Evolutionary conservation across 1,140 invertebrate genomes (phyloP).

Genomic region (Parasteatoda tepidariorum): DNA sequence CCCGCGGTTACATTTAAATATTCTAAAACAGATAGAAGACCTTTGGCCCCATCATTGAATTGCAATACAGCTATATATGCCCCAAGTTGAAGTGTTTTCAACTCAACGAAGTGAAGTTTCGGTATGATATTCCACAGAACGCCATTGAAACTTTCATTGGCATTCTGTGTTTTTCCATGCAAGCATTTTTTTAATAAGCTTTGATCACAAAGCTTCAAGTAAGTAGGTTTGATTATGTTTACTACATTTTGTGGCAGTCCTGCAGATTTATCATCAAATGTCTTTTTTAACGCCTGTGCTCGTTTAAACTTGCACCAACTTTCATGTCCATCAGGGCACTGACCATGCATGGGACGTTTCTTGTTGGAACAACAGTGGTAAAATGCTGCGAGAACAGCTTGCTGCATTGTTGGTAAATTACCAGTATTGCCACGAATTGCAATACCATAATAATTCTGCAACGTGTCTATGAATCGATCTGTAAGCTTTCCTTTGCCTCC

Average conservation of each 20-base stretch:
- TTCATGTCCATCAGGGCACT: neutral
- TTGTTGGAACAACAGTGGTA: neutral
- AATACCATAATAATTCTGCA: slow-evolving; percentile 7
- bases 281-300: neutral
- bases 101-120: neutral
- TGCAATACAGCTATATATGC: neutral
- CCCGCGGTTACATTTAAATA: neutral
- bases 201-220: neutral
- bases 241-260: neutral
- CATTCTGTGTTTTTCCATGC: no score
- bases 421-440: neutral
- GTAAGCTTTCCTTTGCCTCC: neutral
- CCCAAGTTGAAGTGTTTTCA: neutral
- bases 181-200: neutral
- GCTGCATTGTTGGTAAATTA: neutral
- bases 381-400: neutral
- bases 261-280: neutral
- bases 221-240: neutral
- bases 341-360: neutral
- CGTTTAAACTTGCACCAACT: slow-evolving; percentile 7
- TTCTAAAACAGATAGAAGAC: neutral
- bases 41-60: neutral
- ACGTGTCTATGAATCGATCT: neutral
- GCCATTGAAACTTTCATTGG: no score
- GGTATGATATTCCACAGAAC: neutral